Base-by-base conservation (phyloP, 2,113 vertebrate species). In the Struthidea cinerea region DNA sequence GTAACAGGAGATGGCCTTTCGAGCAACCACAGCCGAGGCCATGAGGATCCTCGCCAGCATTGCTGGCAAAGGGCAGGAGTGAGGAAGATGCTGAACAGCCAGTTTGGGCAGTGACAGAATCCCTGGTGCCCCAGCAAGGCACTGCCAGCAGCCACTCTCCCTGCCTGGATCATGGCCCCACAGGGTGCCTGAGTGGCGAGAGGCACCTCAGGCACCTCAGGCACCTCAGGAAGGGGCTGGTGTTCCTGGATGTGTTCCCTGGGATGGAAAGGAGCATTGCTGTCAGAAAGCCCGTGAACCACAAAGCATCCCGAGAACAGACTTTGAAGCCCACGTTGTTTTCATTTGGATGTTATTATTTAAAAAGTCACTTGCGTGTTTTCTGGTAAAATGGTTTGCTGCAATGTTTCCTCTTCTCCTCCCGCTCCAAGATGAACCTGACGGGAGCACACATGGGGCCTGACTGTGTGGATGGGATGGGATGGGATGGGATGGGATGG, bases 281-380 rank as follows among this genome's bases (percentile, higher is more conserved):
- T 65, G 84, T 52, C 84, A 41, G 73, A 57, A 59, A 67, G 17
- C 32, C 42, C 1, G 0, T 6, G 68, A 84, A 42, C 52, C 69
- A 75, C 69, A 84, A 49, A 87, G 81, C 57, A 76, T 76, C 94
- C 77, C 0, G 0, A 73, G 89, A 70, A 73, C 1, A 20, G 46
- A 1, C 84, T 96, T 87, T 94, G 91, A 87, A 93, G 84, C n/a
- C 39, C 91, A 87, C 37, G 37, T 82, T 96, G 93, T 96, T 97
- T 79, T 89, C 87, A 87, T 94, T 71, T 92, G 65, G 89, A 69
- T 71, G 69, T 73, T 77, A 2, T 89, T 68, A 64, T 73, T 87
- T 0, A 60, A 93, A 81, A 65, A 94, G 83, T 73, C 73, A 82
- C 69, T 97, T 53, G 89, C 28, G 19, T 97, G 89, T 95, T 94